A percentile compares a stretch with the other conserved stretches of the same genome.
These are phyloP conservation scores for Philotrypesis tridentata DNA, from an alignment of 1,140 invertebrate genomes.

Conservation along the genomic window DNA sequence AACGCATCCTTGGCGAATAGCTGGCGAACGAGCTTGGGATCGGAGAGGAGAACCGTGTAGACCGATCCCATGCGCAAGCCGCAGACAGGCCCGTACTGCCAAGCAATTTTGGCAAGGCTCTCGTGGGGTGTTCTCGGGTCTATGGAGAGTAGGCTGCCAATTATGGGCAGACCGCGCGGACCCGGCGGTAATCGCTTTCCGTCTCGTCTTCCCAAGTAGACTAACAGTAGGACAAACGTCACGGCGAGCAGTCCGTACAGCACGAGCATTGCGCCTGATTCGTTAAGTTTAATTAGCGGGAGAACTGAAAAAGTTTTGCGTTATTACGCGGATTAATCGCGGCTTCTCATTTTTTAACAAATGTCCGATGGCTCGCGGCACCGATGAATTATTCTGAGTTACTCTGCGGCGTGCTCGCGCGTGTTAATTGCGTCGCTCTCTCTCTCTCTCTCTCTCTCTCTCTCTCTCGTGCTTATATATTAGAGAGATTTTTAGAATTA, in stretches of 20 bases:
- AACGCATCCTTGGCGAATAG: slow-evolving; percentile 82
- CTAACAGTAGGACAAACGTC: slow-evolving; percentile 27
- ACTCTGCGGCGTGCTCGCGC: too few relatives aligned
- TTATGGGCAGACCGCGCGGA: slow-evolving; percentile 82
- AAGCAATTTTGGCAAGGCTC: slow-evolving; percentile 78
- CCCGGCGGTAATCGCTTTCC: slow-evolving; percentile 79
- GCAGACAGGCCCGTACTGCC: slow-evolving; percentile 83
- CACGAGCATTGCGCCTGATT: slow-evolving; percentile 52
- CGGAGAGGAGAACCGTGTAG: slow-evolving; percentile 83
- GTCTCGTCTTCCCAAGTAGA: slow-evolving; percentile 30
- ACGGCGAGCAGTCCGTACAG: slow-evolving; percentile 34
- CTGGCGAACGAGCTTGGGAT: slow-evolving; percentile 81
- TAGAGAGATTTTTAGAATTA: neutral
- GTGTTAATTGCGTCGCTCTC: too few relatives aligned
- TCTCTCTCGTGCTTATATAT: too few relatives aligned
- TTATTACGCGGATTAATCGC: too few relatives aligned
- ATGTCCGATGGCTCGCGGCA: too few relatives aligned
- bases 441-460: too few relatives aligned
- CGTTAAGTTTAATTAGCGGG: too few relatives aligned
- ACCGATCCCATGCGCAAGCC: slow-evolving; percentile 82
- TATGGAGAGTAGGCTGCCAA: slow-evolving; percentile 86
- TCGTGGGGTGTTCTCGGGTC: slow-evolving; percentile 80
- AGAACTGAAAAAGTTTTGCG: too few relatives aligned
- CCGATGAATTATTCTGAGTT: too few relatives aligned
- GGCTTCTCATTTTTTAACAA: too few relatives aligned